Conservation (phyloP, 1,140 invertebrate species). For the Eriocheir sinensis region DNA sequence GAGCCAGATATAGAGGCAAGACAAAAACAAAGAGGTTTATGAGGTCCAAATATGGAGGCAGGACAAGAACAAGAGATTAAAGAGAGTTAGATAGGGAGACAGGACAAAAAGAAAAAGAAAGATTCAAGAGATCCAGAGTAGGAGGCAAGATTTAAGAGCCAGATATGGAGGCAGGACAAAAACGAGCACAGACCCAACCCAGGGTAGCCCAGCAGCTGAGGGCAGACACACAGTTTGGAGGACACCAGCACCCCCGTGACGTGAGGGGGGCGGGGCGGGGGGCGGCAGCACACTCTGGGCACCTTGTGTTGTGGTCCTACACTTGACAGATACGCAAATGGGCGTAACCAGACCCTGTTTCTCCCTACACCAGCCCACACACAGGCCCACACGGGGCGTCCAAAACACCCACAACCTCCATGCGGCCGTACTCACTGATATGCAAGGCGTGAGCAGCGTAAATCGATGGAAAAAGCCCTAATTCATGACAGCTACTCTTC, state of each 20-base stretch:
- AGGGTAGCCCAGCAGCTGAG: too few relatives aligned
- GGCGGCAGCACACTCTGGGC: too few relatives aligned
- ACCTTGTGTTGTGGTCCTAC: too few relatives aligned
- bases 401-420: neutral
- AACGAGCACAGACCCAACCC: too few relatives aligned
- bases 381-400: neutral
- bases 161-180: neutral
- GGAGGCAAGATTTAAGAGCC: neutral
- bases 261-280: too few relatives aligned
- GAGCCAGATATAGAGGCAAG: too few relatives aligned
- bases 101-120: slow-evolving; percentile 29
- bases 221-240: too few relatives aligned
- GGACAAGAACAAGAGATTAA: neutral
- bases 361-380: neutral
- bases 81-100: neutral
- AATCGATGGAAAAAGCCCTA: slow-evolving; percentile 59
- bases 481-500: slow-evolving; percentile 64
- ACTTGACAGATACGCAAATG: neutral
- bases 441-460: slow-evolving; percentile 18
- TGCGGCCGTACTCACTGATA: slow-evolving; percentile 35
- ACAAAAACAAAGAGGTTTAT: too few relatives aligned
- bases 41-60: neutral
- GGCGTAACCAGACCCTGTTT: neutral
- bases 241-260: too few relatives aligned
- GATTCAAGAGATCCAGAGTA: neutral